phyloP scores from a whole-genome alignment of 2,888 invertebrate species.

The Balanococcus diminutus region DNA sequence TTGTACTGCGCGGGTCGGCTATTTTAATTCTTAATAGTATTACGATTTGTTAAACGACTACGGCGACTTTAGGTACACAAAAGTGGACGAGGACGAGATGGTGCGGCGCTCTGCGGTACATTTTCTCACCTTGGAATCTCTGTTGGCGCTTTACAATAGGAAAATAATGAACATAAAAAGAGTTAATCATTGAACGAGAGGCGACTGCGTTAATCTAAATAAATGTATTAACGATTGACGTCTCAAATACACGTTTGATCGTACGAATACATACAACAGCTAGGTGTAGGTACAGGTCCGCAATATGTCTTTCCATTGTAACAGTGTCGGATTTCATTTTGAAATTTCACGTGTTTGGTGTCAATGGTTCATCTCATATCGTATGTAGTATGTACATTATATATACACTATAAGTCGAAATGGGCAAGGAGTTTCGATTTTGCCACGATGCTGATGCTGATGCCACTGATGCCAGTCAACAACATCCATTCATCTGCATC shows the following conservation, averaged over 20 bases:
- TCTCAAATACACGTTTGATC: background rate
- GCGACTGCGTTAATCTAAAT: background rate
- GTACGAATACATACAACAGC: background rate
- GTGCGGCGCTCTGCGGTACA: background rate
- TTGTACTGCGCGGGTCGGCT: background rate
- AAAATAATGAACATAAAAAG: background rate
- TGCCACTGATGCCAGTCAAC: too few species aligned
- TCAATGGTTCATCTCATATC: background rate
- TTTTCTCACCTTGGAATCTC: slow-evolving; percentile 3
- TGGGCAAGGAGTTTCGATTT: background rate
- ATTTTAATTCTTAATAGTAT: background rate
- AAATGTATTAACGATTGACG: background rate
- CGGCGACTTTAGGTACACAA: background rate
- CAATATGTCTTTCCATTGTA: background rate
- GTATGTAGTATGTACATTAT: too few species aligned
- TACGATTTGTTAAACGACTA: background rate
- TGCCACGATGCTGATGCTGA: background rate
- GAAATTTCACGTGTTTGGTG: background rate
- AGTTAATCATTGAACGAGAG: slow-evolving; percentile 7
- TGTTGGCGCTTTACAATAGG: slow-evolving; percentile 14
- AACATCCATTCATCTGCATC: too few species aligned
- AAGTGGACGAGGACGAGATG: background rate
- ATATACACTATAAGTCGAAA: too few species aligned
- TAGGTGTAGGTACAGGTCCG: background rate
- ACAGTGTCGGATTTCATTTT: background rate